Conservation (phyloP, 2,113 vertebrate genomes). For the Notarius quadriscutis region DNA sequence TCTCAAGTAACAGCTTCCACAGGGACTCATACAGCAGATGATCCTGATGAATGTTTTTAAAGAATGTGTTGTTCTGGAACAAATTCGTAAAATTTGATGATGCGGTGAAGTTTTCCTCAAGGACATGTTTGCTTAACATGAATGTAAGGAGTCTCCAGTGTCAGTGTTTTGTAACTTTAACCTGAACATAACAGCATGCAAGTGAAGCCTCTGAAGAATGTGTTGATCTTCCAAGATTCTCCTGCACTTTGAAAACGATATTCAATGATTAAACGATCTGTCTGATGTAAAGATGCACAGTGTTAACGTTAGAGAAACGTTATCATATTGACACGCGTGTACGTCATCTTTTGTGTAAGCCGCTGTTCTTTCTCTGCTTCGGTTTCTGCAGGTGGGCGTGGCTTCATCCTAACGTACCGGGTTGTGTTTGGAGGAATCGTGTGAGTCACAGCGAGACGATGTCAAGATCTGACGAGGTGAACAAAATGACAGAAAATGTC, state of each 20-base stretch:
- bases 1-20: too few species aligned
- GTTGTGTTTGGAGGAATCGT: neutral
- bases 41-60: too few species aligned
- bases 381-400: neutral
- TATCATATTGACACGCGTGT: neutral
- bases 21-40: too few species aligned
- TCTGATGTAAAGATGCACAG: neutral
- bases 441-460: constrained; percentile 60
- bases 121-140: neutral
- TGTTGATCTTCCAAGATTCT: neutral
- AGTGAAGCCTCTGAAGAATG: neutral
- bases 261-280: neutral
- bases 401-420: constrained; percentile 14
- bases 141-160: neutral
- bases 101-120: neutral
- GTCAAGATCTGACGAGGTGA: constrained; percentile 84
- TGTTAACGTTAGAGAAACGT: neutral
- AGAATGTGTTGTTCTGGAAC: too few species aligned
- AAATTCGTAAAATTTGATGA: too few species aligned
- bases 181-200: neutral
- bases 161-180: neutral
- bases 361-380: neutral
- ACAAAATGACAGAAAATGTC: constrained; percentile 85
- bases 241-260: too few species aligned
- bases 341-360: neutral